Evolutionary conservation across 2,797 vertebrate species (phyloP), one percentile per base, ranked within the genome.

Genomic region (Pagetopsis macropterus): DNA sequence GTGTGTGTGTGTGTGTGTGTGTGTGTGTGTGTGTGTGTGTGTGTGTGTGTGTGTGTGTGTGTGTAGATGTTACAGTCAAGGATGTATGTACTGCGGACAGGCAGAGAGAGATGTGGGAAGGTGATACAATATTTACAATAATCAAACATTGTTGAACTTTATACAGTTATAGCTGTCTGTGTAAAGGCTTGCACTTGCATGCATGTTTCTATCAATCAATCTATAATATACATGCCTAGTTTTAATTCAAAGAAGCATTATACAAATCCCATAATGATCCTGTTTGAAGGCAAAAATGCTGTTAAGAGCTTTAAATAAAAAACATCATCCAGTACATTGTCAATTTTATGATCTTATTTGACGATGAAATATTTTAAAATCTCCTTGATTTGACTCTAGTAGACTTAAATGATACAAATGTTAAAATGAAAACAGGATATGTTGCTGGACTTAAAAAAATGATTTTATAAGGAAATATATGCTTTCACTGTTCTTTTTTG

Each of bases 41-140:
- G 40, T 43, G 46, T 70, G 14, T 55, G 46, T 59, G 40, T 61
- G 15, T 45, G 45, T 63, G 46, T 64, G 58, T 69, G 37, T 60
- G 1, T 64, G 44, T 54, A 45, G 16, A 58, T 48, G 37, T 56
- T 14, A 52, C 5, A 27, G 46, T 27, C 12, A 43, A 52, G 58
- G 40, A 11, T 58, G 19, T 9, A 50, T 46, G 43, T 19, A 50
- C 33, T 46, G 17, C 59, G 27, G 61, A 16, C 5, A 14, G 59
- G 19, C 31, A 65, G 54, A 44, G 12, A 51, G 51, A 46, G 14
- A 45, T 27, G 27, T 3, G 31, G 59, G 60, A 85, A 46, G 17
- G 43, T 58, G 37, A 41, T 85, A 10, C 78, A 79, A 81, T 76
- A 76, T 87, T 81, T 49, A 64, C 0, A 61, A 66, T n/a, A 41